These are phyloP conservation scores for Agelaius phoeniceus DNA, from an alignment of 2,113 vertebrate species.

Conservation along the genomic window DNA sequence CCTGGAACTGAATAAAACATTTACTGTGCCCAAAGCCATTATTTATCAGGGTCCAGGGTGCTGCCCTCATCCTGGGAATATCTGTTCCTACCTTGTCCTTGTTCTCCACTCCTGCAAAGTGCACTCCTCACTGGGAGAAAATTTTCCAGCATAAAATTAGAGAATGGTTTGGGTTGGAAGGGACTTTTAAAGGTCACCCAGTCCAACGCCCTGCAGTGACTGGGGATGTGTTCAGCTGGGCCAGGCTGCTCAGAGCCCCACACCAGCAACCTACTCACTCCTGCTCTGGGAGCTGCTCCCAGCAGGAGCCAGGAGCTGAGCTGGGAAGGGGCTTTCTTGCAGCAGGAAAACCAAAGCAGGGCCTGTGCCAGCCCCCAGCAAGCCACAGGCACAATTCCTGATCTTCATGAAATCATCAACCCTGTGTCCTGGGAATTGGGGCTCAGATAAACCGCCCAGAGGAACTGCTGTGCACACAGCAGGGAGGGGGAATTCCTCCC, in stretches of 20 bases:
- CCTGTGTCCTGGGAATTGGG: background rate
- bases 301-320: background rate
- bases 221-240: background rate
- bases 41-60: background rate
- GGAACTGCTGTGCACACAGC: background rate
- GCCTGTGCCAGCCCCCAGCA: background rate
- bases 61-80: background rate
- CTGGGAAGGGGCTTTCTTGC: background rate
- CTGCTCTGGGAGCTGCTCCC: background rate
- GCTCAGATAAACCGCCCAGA: background rate
- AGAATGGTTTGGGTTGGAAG: background rate
- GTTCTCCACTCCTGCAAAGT: background rate
- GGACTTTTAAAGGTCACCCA: background rate
- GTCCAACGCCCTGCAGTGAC: background rate
- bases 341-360: background rate
- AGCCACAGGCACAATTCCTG: conserved; percentile 3
- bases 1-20: background rate
- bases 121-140: background rate
- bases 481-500: background rate
- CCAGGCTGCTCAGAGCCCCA: background rate
- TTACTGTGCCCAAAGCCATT: background rate
- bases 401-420: background rate
- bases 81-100: background rate
- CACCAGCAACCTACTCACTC: background rate
- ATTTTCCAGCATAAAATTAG: background rate